Evolutionary conservation across 2,113 vertebrate genomes (phyloP).

Genomic region (Desmodus rotundus): DNA sequence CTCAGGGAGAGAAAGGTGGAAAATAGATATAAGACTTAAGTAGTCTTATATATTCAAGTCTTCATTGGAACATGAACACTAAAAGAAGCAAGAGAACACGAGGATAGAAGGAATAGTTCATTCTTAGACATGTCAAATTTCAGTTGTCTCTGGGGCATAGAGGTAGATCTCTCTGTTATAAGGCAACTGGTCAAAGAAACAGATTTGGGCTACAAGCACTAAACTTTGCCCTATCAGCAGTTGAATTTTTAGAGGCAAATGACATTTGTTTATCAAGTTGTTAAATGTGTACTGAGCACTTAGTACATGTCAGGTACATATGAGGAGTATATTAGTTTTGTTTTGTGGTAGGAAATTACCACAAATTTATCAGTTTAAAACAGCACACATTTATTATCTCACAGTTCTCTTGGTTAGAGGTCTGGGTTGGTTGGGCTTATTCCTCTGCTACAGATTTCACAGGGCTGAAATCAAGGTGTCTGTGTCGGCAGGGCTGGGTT

Average conservation of each 20-base stretch:
- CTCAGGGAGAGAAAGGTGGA: not conserved
- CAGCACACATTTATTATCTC: not conserved
- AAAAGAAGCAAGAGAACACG: not conserved
- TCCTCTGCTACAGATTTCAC: not conserved
- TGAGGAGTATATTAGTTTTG: not conserved
- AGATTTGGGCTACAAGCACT: not conserved
- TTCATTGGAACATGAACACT: not conserved
- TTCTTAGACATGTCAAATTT: not conserved
- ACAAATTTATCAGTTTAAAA: not conserved
- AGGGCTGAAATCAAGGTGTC: not conserved
- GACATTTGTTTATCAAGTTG: not conserved
- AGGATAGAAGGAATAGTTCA: not conserved
- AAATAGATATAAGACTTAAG: not conserved
- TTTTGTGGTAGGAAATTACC: not conserved
- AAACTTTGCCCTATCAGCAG: not conserved
- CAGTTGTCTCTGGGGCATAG: not conserved
- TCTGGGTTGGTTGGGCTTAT: not conserved
- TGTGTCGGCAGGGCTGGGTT: not conserved
- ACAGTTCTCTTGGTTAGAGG: not conserved
- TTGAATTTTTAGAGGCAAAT: not conserved
- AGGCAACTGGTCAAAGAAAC: not conserved
- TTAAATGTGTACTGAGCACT: not conserved
- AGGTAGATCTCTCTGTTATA: not conserved
- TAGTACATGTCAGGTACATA: not conserved
- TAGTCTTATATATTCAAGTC: not conserved